Base-by-base conservation (phyloP, 1,140 invertebrate species). In the Laodelphax striatellus region DNA sequence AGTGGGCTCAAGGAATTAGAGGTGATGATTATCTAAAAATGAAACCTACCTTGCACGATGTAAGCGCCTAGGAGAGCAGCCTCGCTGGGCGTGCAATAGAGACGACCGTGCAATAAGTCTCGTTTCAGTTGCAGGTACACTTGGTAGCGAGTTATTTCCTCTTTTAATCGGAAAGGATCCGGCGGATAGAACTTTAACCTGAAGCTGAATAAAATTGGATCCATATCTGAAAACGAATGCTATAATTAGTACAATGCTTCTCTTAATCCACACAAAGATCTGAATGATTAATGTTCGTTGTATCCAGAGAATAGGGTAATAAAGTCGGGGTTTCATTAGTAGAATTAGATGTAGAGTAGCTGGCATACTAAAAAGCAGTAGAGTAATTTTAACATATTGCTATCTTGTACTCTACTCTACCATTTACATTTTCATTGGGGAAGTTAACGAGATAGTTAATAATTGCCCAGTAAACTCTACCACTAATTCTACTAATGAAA, bases 41-140 rank as follows among this genome's bases (percentile, higher is more conserved):
- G n/a, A n/a, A n/a, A n/a, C n/a, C n/a, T 78, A 96, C 93, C 90
- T 80, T 98, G 95, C 65, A 97, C 82, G 65, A 97, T 91, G 68
- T 92, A 87, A 56, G 92, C 92, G 64, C 90, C 94, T 56, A 98
- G 77, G 69, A 89, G 83, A 31, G 93, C 86, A 54, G 91, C 90
- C 72, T 97, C 94, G 64, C 87, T 85, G 19, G 86, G 76, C 41
- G 89, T 89, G 73, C 94, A 97, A 73, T 95, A 92, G 22, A 98
- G 79, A 60, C 95, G 81, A 5, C 95, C 94, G 79, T 97, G 94
- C 19, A 92, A 76, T 55, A 98, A 80, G 77, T 98, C 96, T 71
- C 95, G 79, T 75, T 95, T 90, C 57, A 98, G 75, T 72, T 98
- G 95, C 56, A 97, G 82, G 74, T 94, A 97, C 67, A 97, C 82